Evolutionary conservation across 2,888 invertebrate genomes (phyloP).

Genomic region (Dioctria rufipes): DNA sequence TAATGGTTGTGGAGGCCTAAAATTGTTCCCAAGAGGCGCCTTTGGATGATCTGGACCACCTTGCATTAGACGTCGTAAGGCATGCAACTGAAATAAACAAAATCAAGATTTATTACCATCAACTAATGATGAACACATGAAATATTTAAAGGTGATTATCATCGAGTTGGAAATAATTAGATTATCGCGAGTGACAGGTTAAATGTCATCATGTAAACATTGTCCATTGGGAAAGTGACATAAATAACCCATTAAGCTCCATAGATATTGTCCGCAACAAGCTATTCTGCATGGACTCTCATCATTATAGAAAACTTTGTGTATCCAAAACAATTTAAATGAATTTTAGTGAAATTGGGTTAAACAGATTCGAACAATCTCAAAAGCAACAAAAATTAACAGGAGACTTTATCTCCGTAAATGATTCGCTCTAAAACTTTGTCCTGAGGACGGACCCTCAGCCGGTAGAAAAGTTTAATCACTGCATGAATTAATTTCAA

Average conservation of each 20-base stretch:
- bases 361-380: slow-evolving; percentile 3
- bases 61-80: slow-evolving; percentile 88
- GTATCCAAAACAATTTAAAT: slow-evolving; percentile 28
- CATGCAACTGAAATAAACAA: slow-evolving; percentile 78
- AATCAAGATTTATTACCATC: slow-evolving; percentile 26
- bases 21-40: slow-evolving; percentile 95
- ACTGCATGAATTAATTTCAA: slow-evolving; percentile 51
- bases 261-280: neutral
- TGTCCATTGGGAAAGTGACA: neutral
- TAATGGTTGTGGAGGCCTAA: slow-evolving; percentile 92
- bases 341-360: slow-evolving; percentile 9
- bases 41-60: slow-evolving; percentile 89
- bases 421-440: neutral
- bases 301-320: slow-evolving; percentile 17
- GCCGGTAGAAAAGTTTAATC: slow-evolving; percentile 52
- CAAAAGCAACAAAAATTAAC: slow-evolving; percentile 11
- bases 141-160: slow-evolving; percentile 3
- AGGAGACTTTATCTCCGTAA: neutral
- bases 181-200: slow-evolving; percentile 16
- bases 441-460: neutral
- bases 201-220: neutral
- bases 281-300: neutral
- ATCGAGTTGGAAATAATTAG: slow-evolving; percentile 25
- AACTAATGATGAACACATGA: neutral
- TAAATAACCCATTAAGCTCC: slow-evolving; percentile 15